Evolutionary conservation across 2,888 invertebrate genomes (phyloP).

Genomic region (Tetranychus truncatus): DNA sequence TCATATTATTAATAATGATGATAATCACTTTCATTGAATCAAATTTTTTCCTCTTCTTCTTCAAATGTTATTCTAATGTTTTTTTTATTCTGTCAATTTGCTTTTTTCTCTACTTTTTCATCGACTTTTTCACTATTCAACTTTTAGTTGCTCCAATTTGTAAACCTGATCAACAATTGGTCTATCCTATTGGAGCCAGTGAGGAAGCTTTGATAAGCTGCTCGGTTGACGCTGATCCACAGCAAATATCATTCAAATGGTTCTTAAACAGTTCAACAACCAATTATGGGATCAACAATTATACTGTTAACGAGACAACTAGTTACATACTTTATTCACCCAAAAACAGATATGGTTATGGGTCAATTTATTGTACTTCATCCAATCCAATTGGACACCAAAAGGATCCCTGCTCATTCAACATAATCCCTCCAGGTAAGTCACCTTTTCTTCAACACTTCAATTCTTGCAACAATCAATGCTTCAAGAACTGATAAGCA

Average conservation of each 20-base stretch:
- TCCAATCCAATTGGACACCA: slow-evolving; percentile 60
- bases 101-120: not conserved
- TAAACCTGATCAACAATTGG: slow-evolving; percentile 57
- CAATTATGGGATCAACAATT: slow-evolving; percentile 23
- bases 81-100: not conserved
- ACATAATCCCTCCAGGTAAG: slow-evolving; percentile 71
- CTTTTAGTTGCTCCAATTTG: slow-evolving; percentile 65
- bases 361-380: slow-evolving; percentile 67
- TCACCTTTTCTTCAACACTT: not conserved
- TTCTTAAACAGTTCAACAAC: slow-evolving; percentile 63
- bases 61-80: no score
- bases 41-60: no score
- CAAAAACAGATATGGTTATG: slow-evolving; percentile 72
- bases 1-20: no score
- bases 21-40: no score
- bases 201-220: slow-evolving; percentile 48
- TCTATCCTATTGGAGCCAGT: slow-evolving; percentile 79
- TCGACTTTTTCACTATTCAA: not conserved
- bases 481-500: no score
- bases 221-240: slow-evolving; percentile 70
- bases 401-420: slow-evolving; percentile 67
- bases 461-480: not conserved
- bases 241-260: slow-evolving; percentile 68
- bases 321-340: slow-evolving; percentile 72
- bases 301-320: slow-evolving; percentile 52